phyloP scores from a whole-genome alignment of 2,797 vertebrate genomes.

The Acridotheres tristis region DNA sequence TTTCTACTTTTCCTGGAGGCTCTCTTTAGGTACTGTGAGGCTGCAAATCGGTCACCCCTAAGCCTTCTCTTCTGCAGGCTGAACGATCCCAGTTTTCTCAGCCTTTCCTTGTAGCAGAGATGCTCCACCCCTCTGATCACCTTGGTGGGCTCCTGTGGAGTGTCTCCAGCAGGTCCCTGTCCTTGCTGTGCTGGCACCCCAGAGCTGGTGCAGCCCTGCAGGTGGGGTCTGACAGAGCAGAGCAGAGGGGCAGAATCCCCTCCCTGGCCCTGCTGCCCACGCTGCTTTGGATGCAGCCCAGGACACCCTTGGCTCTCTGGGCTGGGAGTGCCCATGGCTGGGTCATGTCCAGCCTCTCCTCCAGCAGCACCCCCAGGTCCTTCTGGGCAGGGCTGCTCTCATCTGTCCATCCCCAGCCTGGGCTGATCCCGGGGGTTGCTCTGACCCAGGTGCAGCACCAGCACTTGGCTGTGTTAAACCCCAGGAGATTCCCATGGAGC shows the following conservation, averaged over 20 bases:
- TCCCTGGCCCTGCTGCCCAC: not conserved
- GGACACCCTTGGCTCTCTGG: not conserved
- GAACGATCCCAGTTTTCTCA: not conserved
- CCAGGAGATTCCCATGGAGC: rapidly evolving
- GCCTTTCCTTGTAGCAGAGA: rapidly evolving
- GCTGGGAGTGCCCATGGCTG: not conserved
- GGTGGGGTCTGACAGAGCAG: not conserved
- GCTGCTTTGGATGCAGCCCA: not conserved
- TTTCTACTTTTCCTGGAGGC: not conserved
- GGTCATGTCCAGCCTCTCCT: not conserved
- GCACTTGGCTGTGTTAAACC: rapidly evolving
- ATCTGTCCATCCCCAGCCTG: not conserved
- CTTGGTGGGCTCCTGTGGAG: not conserved
- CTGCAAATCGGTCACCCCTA: not conserved
- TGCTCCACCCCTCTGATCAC: not conserved
- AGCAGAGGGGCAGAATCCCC: not conserved
- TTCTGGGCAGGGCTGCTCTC: not conserved
- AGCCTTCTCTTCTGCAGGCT: not conserved
- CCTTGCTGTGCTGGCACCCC: not conserved
- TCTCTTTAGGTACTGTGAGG: not conserved
- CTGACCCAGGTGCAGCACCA: rapidly evolving
- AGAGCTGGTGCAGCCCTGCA: not conserved
- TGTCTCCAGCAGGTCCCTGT: not conserved
- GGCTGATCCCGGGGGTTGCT: rapidly evolving
- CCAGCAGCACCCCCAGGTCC: not conserved